phyloP scores from a whole-genome alignment of 2,888 invertebrate genomes.

The Chamaedrilus cognettii region DNA sequence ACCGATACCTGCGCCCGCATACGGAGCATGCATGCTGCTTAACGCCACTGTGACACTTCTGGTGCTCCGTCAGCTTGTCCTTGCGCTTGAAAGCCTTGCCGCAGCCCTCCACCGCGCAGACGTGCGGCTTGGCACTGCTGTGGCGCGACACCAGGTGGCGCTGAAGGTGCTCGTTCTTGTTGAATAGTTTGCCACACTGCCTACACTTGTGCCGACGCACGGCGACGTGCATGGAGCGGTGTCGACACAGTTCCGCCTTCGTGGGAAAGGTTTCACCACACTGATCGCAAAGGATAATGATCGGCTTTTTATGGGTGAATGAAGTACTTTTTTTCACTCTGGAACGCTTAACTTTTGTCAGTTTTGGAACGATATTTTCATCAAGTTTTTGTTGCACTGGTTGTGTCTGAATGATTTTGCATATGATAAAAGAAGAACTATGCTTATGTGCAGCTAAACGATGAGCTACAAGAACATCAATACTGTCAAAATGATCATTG shows the following conservation, averaged over 20 bases:
- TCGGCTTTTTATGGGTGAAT: not conserved
- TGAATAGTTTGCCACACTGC: constrained; percentile 27
- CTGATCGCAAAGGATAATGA: constrained; percentile 26
- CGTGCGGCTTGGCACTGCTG: constrained; percentile 26
- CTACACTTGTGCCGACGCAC: constrained; percentile 17
- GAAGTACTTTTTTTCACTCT: not conserved
- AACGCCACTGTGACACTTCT: constrained; percentile 21
- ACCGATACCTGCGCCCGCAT: constrained; percentile 28
- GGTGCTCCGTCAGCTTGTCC: constrained; percentile 35
- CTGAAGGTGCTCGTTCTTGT: constrained; percentile 33
- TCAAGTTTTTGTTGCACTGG: no score
- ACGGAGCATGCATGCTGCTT: constrained; percentile 31
- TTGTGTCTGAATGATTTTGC: no score
- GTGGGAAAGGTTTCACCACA: constrained; percentile 31
- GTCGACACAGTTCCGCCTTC: constrained; percentile 19
- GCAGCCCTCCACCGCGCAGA: constrained; percentile 24
- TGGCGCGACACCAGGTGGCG: constrained; percentile 32
- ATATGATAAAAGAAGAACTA: not conserved
- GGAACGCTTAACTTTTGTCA: no score
- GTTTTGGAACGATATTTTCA: no score
- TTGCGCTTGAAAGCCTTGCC: constrained; percentile 34
- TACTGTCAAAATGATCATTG: constrained; percentile 28
- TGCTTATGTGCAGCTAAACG: constrained; percentile 11
- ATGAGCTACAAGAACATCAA: constrained; percentile 10
- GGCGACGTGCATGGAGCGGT: constrained; percentile 12